Percentiles rank a stretch among this genome's conserved stretches.
These are phyloP conservation scores for Malurus cyaneus DNA, from an alignment of 2,113 vertebrate species.

Conservation along the genomic window DNA sequence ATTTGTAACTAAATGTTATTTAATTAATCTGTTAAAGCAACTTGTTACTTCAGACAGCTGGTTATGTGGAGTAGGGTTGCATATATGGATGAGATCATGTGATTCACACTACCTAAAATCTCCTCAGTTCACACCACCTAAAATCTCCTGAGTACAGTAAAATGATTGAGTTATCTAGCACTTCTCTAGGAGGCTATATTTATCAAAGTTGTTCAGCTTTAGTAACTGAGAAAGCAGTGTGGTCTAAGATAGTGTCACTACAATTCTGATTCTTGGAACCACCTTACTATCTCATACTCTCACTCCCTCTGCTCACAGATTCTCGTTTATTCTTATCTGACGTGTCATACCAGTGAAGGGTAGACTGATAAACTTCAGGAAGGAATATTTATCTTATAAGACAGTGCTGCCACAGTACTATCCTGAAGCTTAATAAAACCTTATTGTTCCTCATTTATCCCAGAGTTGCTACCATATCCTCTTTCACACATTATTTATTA, in stretches of 20 bases:
- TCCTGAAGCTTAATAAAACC: not conserved
- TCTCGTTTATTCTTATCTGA: not conserved
- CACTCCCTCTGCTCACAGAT: not conserved
- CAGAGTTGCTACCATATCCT: not conserved
- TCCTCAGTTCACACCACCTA: not conserved
- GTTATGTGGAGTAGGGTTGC: not conserved
- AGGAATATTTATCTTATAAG: not conserved
- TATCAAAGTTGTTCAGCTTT: not conserved
- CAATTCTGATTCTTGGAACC: not conserved
- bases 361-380: conserved; percentile 2
- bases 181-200: not conserved
- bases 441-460: not conserved
- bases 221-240: not conserved
- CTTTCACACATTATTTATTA: not conserved
- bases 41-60: not conserved
- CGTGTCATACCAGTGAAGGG: not conserved
- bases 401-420: not conserved
- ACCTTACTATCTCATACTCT: not conserved
- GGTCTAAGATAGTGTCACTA: not conserved
- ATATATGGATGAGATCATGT: not conserved
- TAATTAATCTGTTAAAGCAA: not conserved
- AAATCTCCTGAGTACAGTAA: not conserved
- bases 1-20: not conserved
- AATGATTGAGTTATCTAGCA: not conserved
- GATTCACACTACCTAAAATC: not conserved